phyloP scores from a whole-genome alignment of 2,888 invertebrate species.

The Nematopogon swammerdamellus region DNA sequence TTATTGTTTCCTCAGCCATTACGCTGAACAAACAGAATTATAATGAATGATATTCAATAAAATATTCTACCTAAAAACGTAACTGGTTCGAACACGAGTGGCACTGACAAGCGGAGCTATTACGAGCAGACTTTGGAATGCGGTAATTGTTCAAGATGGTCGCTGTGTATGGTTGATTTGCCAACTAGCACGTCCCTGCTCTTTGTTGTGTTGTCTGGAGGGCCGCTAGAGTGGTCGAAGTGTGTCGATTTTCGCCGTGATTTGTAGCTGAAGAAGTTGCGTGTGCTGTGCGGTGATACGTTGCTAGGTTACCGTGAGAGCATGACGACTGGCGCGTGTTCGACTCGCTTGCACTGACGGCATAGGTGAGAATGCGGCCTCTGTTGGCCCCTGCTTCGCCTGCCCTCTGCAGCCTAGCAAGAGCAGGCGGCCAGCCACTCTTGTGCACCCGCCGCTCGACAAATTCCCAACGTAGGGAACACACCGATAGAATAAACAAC shows the following conservation, averaged over 20 bases:
- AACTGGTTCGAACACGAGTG: no score
- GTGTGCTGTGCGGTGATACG: neutral
- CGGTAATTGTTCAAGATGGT: constrained; percentile 74
- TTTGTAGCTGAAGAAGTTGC: neutral
- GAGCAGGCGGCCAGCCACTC: no score
- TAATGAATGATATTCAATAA: no score
- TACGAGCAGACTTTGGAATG: constrained; percentile 58
- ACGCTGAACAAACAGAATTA: no score
- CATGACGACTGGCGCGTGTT: neutral
- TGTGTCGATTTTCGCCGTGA: neutral
- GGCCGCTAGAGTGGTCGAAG: neutral
- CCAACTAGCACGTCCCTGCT: constrained; percentile 59
- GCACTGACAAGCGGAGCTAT: constrained; percentile 23
- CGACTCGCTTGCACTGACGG: neutral
- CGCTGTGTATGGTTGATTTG: constrained; percentile 59
- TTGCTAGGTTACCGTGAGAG: neutral
- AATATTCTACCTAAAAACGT: no score
- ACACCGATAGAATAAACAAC: no score
- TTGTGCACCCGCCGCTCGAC: no score
- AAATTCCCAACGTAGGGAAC: no score
- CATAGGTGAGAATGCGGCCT: neutral
- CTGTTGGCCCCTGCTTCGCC: neutral
- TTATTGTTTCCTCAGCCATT: no score
- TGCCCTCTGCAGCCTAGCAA: no score
- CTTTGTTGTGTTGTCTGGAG: constrained; percentile 8